These are phyloP conservation scores for Ochlodes sylvanus DNA, from an alignment of 2,888 invertebrate genomes.

Conservation along the genomic window DNA sequence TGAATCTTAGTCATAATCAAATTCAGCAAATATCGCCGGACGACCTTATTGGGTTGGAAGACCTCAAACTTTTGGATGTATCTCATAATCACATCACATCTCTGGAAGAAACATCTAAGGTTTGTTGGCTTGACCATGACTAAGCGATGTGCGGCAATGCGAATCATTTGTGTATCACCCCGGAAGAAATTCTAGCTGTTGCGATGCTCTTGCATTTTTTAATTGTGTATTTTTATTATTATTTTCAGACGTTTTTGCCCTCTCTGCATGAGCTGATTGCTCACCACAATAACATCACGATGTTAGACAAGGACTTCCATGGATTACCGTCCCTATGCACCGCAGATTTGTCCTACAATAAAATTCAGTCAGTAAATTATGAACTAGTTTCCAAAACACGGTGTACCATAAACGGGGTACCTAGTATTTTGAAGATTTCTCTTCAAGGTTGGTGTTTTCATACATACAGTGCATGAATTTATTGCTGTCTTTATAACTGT, in stretches of 20 bases:
- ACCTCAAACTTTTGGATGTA: slow-evolving; percentile 89
- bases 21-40: slow-evolving; percentile 90
- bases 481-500: not conserved
- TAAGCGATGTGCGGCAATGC: slow-evolving; percentile 44
- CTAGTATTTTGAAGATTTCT: slow-evolving; percentile 90
- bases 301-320: slow-evolving; percentile 92
- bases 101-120: slow-evolving; percentile 93
- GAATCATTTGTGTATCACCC: slow-evolving; percentile 28
- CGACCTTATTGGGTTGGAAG: slow-evolving; percentile 91
- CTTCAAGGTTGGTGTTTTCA: slow-evolving; percentile 88
- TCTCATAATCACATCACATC: slow-evolving; percentile 91
- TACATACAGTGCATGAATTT: not conserved
- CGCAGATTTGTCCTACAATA: slow-evolving; percentile 92
- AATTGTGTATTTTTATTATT: slow-evolving; percentile 16
- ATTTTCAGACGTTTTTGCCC: slow-evolving; percentile 90
- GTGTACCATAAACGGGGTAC: slow-evolving; percentile 92
- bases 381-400: slow-evolving; percentile 92
- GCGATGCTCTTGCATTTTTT: slow-evolving; percentile 46
- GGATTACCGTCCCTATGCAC: slow-evolving; percentile 92
- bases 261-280: slow-evolving; percentile 90
- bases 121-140: slow-evolving; percentile 61
- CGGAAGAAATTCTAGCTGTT: slow-evolving; percentile 22
- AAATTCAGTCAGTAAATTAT: slow-evolving; percentile 88
- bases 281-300: slow-evolving; percentile 90
- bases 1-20: slow-evolving; percentile 91